A percentile compares a stretch with the other conserved stretches of the same genome.
Evolutionary conservation across 2,113 vertebrate genomes (phyloP).

Genomic region (Clupea harengus): DNA sequence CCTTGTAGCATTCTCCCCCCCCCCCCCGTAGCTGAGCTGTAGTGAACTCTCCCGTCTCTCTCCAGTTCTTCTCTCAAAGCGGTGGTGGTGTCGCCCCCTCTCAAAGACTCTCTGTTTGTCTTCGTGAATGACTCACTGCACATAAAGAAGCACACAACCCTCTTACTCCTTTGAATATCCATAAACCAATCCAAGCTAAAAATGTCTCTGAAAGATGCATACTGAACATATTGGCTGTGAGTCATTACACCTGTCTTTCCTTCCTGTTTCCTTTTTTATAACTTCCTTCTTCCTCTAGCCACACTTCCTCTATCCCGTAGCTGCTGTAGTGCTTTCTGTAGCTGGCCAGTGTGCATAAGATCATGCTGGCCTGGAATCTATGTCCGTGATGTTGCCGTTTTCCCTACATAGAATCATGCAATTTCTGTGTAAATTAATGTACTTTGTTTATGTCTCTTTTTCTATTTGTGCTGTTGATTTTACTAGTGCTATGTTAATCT

Average conservation of each 20-base stretch:
- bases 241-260: not conserved
- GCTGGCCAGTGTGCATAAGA: not conserved
- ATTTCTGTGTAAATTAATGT: not conserved
- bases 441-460: not conserved
- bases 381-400: not conserved
- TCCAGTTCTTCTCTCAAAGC: not conserved
- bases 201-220: not conserved
- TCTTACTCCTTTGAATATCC: not conserved
- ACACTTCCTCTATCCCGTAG: not conserved
- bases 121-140: constrained; percentile 8
- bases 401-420: not conserved
- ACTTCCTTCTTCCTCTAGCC: not conserved
- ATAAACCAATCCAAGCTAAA: not conserved
- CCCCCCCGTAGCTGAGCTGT: not conserved
- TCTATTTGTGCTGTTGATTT: not conserved
- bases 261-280: not conserved
- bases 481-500: not conserved
- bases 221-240: not conserved
- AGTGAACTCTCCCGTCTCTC: not conserved
- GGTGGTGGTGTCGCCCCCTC: not conserved
- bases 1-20: not conserved
- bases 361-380: not conserved
- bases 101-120: not conserved
- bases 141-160: not conserved
- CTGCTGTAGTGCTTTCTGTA: not conserved